Conservation (phyloP, 1,140 invertebrate species). For the Caerostris extrusa region DNA sequence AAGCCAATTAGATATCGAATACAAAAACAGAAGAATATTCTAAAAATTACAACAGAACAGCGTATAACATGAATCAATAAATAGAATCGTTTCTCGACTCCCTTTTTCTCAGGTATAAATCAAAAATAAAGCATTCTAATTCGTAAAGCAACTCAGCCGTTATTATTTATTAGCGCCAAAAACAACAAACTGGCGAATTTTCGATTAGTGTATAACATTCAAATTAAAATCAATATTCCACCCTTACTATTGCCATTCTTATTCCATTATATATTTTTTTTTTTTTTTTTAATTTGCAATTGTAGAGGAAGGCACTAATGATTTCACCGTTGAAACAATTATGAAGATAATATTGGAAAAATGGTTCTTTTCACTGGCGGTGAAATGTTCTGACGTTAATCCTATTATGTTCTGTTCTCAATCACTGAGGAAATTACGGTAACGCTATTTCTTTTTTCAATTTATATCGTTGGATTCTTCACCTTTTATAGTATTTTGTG, state of each 20-base stretch:
- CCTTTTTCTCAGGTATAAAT: background rate
- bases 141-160: background rate
- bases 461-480: too few relatives aligned
- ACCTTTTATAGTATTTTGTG: too few relatives aligned
- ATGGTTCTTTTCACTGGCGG: background rate
- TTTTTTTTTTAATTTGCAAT: background rate
- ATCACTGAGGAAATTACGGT: constrained; percentile 18
- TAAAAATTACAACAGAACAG: too few relatives aligned
- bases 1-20: too few relatives aligned
- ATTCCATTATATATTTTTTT: background rate
- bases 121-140: constrained; percentile 23
- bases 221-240: constrained; percentile 25
- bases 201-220: constrained; percentile 1
- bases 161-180: constrained; percentile 5
- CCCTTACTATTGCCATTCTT: background rate
- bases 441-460: background rate
- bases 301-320: background rate
- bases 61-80: too few relatives aligned
- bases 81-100: background rate
- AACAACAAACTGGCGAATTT: background rate
- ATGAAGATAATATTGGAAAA: constrained; percentile 36
- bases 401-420: background rate
- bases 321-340: constrained; percentile 32
- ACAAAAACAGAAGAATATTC: too few relatives aligned
- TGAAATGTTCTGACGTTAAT: background rate